Evolutionary conservation across 30 jellyfish, hydroid and myxozoan genomes (phyloP).

Genomic region (Hydra vulgaris): DNA sequence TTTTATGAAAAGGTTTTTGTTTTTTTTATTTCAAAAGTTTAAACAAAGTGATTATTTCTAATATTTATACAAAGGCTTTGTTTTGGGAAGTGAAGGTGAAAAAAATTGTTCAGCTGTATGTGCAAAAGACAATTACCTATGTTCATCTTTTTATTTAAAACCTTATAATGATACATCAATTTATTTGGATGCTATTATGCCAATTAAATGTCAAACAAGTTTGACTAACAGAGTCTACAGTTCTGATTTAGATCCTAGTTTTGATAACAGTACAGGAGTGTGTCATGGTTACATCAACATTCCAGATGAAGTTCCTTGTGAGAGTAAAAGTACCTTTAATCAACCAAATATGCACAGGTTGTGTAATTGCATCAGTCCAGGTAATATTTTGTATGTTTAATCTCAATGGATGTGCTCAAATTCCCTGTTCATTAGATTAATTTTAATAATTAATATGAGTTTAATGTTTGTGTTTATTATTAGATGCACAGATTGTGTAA

Average conservation of each 20-base stretch:
- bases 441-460: too few relatives aligned
- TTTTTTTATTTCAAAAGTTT: too few relatives aligned
- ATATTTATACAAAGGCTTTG: neutral
- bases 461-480: too few relatives aligned
- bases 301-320: neutral
- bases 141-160: neutral
- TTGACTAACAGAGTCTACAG: neutral
- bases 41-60: too few relatives aligned
- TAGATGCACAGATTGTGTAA: neutral
- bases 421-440: too few relatives aligned
- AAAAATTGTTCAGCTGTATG: neutral
- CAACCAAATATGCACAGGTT: conserved; percentile 19
- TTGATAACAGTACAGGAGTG: neutral
- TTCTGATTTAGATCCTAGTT: neutral
- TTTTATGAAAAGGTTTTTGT: too few relatives aligned
- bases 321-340: neutral
- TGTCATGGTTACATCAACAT: neutral
- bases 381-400: conserved; percentile 11
- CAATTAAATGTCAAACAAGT: neutral
- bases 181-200: neutral
- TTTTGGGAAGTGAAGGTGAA: neutral
- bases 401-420: too few relatives aligned
- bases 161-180: neutral
- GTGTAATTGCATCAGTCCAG: conserved; percentile 38
- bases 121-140: neutral